These are phyloP conservation scores for Elgaria multicarinata DNA, from an alignment of 2,113 vertebrate species.

Conservation along the genomic window DNA sequence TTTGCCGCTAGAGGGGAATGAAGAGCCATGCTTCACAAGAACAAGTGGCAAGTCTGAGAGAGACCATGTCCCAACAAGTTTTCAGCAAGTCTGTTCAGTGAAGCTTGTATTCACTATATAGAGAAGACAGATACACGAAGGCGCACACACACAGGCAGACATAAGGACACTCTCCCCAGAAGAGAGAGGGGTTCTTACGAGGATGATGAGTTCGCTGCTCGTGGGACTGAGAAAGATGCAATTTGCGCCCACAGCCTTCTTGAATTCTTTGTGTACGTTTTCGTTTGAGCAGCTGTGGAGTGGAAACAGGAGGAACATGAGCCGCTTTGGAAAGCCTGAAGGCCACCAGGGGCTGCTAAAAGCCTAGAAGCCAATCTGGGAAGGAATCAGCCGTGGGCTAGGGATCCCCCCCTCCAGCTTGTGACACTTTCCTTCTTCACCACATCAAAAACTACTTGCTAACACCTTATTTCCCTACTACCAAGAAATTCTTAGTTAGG, in stretches of 20 bases:
- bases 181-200: conserved; percentile 77
- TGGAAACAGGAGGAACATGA: neutral
- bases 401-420: neutral
- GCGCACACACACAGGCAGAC: neutral
- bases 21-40: neutral
- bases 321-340: neutral
- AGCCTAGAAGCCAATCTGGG: neutral
- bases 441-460: neutral
- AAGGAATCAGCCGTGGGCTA: neutral
- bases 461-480: neutral
- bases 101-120: neutral
- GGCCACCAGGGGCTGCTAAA: accelerated
- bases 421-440: accelerated
- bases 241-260: conserved; percentile 91
- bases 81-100: too few species aligned
- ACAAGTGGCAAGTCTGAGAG: neutral
- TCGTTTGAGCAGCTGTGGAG: conserved; percentile 86
- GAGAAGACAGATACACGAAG: too few species aligned
- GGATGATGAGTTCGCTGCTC: conserved; percentile 85
- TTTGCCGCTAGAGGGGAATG: neutral
- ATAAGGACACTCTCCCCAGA: too few species aligned
- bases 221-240: conserved; percentile 88
- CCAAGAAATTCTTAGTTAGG: neutral
- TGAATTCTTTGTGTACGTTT: conserved; percentile 92
- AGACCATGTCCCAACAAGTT: neutral